These are phyloP conservation scores for Diachrysia chrysitis DNA, from an alignment of 2,888 invertebrate genomes.

Conservation along the genomic window DNA sequence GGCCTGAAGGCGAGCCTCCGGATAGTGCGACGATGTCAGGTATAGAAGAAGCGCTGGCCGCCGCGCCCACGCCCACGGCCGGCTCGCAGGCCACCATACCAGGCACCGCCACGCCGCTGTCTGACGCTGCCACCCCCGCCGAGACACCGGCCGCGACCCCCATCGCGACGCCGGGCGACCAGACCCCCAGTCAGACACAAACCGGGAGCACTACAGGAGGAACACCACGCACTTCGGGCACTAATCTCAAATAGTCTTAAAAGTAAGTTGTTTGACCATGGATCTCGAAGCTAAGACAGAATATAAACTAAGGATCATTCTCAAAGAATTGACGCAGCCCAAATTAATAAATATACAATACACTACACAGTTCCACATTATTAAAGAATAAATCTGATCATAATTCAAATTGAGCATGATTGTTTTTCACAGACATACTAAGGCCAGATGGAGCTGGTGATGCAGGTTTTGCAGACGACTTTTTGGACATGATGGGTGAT, in stretches of 20 bases:
- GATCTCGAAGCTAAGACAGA: too few species aligned
- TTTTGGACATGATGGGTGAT: constrained; percentile 80
- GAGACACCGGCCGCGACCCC: background rate
- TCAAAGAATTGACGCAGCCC: too few species aligned
- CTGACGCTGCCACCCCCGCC: background rate
- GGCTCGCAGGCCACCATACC: constrained; percentile 35
- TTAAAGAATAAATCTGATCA: too few species aligned
- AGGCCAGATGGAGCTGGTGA: constrained; percentile 46
- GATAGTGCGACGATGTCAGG: background rate
- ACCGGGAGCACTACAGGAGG: background rate
- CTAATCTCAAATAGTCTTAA: constrained; percentile 3
- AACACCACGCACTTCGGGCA: constrained; percentile 2
- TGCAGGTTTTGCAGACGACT: constrained; percentile 74
- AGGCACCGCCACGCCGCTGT: constrained; percentile 6
- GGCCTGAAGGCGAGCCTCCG: constrained; percentile 33
- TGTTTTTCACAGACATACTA: constrained; percentile 40
- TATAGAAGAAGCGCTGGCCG: constrained; percentile 17
- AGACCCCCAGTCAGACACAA: background rate
- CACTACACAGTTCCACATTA: too few species aligned
- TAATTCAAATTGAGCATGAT: too few species aligned
- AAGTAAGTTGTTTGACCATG: constrained; percentile 20
- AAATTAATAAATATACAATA: too few species aligned
- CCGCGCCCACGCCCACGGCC: constrained; percentile 21
- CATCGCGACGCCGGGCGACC: background rate
- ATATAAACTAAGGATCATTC: too few species aligned